Conservation (phyloP, 2,797 vertebrate genomes). For the Leptatherina wallacei region DNA sequence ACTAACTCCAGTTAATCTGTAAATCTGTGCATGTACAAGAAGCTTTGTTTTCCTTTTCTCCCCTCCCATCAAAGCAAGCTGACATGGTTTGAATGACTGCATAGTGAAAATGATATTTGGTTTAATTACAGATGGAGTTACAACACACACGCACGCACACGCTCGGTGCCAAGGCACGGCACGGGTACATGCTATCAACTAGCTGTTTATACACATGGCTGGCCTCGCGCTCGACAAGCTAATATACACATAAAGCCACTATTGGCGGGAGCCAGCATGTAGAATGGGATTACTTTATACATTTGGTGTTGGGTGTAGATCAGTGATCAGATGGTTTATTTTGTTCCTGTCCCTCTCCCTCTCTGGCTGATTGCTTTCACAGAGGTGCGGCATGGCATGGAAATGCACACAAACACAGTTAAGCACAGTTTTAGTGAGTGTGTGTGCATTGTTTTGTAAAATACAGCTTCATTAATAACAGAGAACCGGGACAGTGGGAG, state of each 20-base stretch:
- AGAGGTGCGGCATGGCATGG: constrained; percentile 15
- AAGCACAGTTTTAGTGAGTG: constrained; percentile 7
- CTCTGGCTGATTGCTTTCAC: constrained; percentile 22
- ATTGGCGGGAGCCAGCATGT: constrained; percentile 55
- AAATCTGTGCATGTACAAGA: constrained; percentile 69
- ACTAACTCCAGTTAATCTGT: constrained; percentile 41
- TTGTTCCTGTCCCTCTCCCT: background rate
- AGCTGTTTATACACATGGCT: constrained; percentile 30
- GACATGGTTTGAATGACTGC: constrained; percentile 82
- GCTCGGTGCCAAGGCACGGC: constrained; percentile 53
- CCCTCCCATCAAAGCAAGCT: constrained; percentile 61
- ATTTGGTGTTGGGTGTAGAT: constrained; percentile 48
- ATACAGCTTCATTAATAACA: constrained; percentile 44
- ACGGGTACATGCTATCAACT: constrained; percentile 33
- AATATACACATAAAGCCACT: constrained; percentile 72
- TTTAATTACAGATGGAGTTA: constrained; percentile 83
- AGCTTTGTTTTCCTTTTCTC: constrained; percentile 23
- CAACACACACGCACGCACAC: constrained; percentile 42
- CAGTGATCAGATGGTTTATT: constrained; percentile 23
- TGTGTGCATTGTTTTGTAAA: constrained; percentile 46
- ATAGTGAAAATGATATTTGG: constrained; percentile 88
- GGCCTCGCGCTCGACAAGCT: constrained; percentile 46
- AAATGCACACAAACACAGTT: constrained; percentile 9
- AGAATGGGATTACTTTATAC: constrained; percentile 55
- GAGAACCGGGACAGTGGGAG: constrained; percentile 55